phyloP scores from a whole-genome alignment of 2,797 vertebrate species.

The Fratercula arctica region DNA sequence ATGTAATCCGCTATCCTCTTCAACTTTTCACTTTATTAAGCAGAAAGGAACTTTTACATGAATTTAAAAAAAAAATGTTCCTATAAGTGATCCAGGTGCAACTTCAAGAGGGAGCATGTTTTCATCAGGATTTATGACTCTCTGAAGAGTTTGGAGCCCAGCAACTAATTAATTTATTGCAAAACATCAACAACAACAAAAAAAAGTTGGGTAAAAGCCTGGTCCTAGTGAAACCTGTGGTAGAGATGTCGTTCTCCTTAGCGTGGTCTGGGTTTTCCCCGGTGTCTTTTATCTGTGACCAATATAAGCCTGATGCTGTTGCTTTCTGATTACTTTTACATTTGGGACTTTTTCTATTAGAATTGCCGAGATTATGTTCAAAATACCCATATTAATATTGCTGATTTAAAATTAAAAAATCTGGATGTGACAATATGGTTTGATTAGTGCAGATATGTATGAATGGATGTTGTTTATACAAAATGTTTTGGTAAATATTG shows the following conservation, averaged over 20 bases:
- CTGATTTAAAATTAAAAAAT: background rate
- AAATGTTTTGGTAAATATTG: background rate
- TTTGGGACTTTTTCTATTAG: background rate
- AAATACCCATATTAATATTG: background rate
- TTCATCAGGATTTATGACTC: constrained; percentile 39
- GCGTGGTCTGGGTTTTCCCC: background rate
- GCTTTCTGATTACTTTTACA: background rate
- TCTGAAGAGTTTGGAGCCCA: constrained; percentile 4
- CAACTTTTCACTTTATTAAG: constrained; percentile 8
- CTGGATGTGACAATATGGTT: background rate
- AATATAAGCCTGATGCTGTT: background rate
- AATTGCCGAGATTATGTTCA: background rate
- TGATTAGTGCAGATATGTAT: background rate
- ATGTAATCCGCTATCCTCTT: background rate
- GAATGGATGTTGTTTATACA: background rate
- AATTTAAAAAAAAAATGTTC: background rate
- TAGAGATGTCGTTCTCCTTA: background rate
- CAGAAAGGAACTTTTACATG: background rate
- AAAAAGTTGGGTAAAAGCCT: background rate
- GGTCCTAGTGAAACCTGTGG: background rate
- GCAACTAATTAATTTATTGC: constrained; percentile 20
- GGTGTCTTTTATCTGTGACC: background rate
- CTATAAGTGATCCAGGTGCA: constrained; percentile 36
- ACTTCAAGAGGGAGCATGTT: constrained; percentile 40
- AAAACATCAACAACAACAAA: background rate